phyloP scores from a whole-genome alignment of 2,888 invertebrate species.

The Hyposoter didymator region DNA sequence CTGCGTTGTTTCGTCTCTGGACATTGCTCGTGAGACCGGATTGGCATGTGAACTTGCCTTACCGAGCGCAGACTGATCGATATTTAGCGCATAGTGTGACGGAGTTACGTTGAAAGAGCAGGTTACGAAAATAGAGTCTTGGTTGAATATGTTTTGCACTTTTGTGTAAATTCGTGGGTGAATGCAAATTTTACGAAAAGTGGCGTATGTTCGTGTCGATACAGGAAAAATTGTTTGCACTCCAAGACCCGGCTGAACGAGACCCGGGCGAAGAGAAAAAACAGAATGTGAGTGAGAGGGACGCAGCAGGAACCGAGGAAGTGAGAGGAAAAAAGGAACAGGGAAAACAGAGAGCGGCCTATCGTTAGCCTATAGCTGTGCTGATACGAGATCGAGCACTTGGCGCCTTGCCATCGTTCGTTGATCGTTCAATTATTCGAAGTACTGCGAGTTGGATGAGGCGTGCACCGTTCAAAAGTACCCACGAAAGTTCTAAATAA shows the following conservation, averaged over 20 bases:
- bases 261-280: background rate
- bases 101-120: too few relatives aligned
- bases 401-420: slow-evolving; percentile 60
- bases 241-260: slow-evolving; percentile 19
- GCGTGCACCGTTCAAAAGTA: slow-evolving; percentile 24
- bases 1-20: too few relatives aligned
- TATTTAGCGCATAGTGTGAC: too few relatives aligned
- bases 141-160: background rate
- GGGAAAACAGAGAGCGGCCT: slow-evolving; percentile 5
- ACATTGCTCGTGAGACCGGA: too few relatives aligned
- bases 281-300: background rate
- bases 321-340: background rate
- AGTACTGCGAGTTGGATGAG: slow-evolving; percentile 54
- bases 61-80: too few relatives aligned
- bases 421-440: slow-evolving; percentile 69
- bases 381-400: slow-evolving; percentile 59
- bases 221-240: slow-evolving; percentile 55
- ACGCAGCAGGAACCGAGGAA: background rate
- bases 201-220: slow-evolving; percentile 4
- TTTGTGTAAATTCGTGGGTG: slow-evolving; percentile 20
- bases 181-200: background rate
- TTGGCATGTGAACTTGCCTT: too few relatives aligned
- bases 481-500: slow-evolving; percentile 24
- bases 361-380: slow-evolving; percentile 1
- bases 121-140: background rate